Conservation (phyloP, 2,113 vertebrate genomes). For the Romanogobio albipinnatus region DNA sequence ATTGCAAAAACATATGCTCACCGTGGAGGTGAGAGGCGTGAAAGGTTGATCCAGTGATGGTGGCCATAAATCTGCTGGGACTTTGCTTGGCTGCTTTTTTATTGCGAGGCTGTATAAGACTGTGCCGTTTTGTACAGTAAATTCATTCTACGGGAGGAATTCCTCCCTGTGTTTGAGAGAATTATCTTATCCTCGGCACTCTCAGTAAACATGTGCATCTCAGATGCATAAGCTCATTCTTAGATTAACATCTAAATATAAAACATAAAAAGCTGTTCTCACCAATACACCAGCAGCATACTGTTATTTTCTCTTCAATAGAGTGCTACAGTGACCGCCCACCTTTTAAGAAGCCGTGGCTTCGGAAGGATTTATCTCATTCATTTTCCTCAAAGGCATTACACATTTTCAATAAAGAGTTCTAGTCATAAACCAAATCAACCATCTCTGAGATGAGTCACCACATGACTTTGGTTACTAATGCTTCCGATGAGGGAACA, state of each 20-base stretch:
- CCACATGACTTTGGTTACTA: neutral
- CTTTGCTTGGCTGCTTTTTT: neutral
- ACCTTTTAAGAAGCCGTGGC: neutral
- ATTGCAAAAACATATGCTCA: neutral
- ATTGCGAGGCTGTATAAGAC: neutral
- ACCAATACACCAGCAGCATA: neutral
- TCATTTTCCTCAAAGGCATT: neutral
- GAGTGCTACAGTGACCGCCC: neutral
- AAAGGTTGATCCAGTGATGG: neutral
- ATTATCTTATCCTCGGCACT: neutral
- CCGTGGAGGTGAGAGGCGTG: neutral
- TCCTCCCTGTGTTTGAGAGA: neutral
- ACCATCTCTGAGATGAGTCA: neutral
- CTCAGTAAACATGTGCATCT: neutral
- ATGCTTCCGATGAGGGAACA: neutral
- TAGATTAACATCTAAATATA: conserved; percentile 18
- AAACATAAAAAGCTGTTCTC: conserved; percentile 13
- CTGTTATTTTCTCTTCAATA: neutral
- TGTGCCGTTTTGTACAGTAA: neutral
- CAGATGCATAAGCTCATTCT: neutral
- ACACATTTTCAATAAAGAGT: neutral
- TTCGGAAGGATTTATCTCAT: neutral
- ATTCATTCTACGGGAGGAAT: neutral
- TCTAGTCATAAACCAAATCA: neutral
- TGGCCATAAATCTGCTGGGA: neutral